Evolutionary conservation across 2,113 vertebrate genomes (phyloP).

Genomic region (Rattus rattus): DNA sequence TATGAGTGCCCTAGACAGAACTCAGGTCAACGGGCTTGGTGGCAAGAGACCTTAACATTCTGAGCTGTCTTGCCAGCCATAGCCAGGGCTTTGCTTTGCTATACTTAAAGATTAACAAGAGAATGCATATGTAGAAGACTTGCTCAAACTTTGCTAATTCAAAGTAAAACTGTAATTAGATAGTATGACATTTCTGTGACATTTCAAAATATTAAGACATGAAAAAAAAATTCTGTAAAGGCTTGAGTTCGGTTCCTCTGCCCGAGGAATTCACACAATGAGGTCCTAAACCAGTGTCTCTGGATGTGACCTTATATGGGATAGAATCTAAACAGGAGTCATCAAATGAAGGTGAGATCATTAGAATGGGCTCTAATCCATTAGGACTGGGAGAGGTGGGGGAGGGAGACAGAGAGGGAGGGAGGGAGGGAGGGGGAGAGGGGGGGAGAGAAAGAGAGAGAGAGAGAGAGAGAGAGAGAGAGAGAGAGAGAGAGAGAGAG

Average conservation of each 20-base stretch:
- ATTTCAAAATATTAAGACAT: conserved; percentile 6
- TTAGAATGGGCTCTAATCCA: neutral
- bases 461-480: too few species aligned
- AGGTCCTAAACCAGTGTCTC: neutral
- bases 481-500: too few species aligned
- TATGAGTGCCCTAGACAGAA: neutral
- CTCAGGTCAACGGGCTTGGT: neutral
- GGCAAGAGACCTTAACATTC: neutral
- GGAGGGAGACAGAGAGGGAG: too few species aligned
- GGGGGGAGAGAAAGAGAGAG: too few species aligned
- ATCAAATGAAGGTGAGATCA: neutral
- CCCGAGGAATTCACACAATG: neutral
- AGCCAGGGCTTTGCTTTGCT: neutral
- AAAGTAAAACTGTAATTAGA: neutral
- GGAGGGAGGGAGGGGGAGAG: too few species aligned
- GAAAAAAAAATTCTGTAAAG: neutral
- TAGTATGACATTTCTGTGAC: neutral
- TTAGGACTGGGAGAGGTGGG: neutral
- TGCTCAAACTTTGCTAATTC: neutral
- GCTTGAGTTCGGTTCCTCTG: neutral
- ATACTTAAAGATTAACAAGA: neutral
- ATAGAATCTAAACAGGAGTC: neutral
- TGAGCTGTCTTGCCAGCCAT: neutral
- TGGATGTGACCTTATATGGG: neutral
- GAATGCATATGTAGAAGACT: neutral